phyloP scores from a whole-genome alignment of 1,140 invertebrate species.

The Apocrypta bakeri region DNA sequence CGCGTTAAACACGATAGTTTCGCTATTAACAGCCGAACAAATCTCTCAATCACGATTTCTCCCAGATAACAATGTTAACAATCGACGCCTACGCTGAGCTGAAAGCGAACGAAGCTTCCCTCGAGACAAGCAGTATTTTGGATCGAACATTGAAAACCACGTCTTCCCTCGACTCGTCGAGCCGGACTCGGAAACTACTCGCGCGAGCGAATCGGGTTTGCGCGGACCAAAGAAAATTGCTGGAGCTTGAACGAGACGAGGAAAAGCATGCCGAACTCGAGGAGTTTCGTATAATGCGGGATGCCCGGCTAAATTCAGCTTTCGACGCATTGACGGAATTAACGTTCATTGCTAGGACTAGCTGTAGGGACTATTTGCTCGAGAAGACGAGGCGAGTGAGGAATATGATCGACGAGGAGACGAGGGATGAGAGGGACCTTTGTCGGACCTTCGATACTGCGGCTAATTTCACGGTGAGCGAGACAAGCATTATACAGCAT shows the following conservation, averaged over 20 bases:
- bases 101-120: not conserved
- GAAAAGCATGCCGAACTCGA: slow-evolving; percentile 50
- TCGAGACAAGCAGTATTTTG: slow-evolving; percentile 41
- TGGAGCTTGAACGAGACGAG: slow-evolving; percentile 38
- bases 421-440: not conserved
- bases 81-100: slow-evolving; percentile 2
- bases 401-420: not conserved
- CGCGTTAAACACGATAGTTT: too few species aligned
- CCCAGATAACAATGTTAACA: slow-evolving; percentile 16
- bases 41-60: not conserved
- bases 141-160: slow-evolving; percentile 33
- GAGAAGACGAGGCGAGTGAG: not conserved
- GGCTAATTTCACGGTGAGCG: slow-evolving; percentile 58
- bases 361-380: slow-evolving; percentile 54
- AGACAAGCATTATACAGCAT: not conserved
- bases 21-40: too few species aligned
- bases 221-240: slow-evolving; percentile 55
- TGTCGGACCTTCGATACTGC: slow-evolving; percentile 53
- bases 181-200: slow-evolving; percentile 29
- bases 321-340: slow-evolving; percentile 59
- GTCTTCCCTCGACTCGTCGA: not conserved
- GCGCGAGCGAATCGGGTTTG: slow-evolving; percentile 46
- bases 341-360: slow-evolving; percentile 58
- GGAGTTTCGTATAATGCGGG: slow-evolving; percentile 54
- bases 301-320: slow-evolving; percentile 53